Evolutionary conservation across 2,113 vertebrate species (phyloP).

Genomic region (Ceuthmochares aereus): DNA sequence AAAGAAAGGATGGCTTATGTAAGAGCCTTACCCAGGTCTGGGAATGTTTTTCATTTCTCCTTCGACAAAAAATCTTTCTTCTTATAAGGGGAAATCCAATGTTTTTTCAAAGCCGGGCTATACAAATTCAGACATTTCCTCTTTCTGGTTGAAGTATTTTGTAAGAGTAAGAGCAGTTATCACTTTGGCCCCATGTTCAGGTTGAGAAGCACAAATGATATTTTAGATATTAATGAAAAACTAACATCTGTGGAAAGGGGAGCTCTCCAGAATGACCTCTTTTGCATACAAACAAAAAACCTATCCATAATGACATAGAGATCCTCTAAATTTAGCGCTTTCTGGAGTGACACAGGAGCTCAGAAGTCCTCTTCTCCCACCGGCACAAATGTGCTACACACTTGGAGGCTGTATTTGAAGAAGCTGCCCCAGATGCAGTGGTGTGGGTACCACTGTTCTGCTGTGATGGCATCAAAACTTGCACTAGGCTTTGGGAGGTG

Average conservation of each 20-base stretch:
- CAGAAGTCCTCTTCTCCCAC: background rate
- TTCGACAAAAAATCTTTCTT: constrained; percentile 32
- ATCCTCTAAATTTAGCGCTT: background rate
- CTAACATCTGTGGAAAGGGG: background rate
- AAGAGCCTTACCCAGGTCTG: constrained; percentile 38
- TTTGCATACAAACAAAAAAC: background rate
- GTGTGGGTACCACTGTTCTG: background rate
- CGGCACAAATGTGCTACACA: accelerated
- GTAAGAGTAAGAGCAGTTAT: background rate
- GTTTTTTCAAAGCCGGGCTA: constrained; percentile 30
- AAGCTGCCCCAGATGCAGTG: background rate
- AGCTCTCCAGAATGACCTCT: background rate
- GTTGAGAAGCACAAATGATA: background rate
- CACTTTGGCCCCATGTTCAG: background rate
- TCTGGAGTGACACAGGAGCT: background rate
- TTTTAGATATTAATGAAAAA: background rate
- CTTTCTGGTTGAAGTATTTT: constrained; percentile 24
- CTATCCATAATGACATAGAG: background rate
- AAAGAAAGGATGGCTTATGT: constrained; percentile 52
- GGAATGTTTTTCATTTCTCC: constrained; percentile 48
- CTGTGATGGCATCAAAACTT: background rate
- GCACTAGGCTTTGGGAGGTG: background rate
- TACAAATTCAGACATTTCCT: constrained; percentile 48
- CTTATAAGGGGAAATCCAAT: background rate
- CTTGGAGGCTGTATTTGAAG: background rate